Base-by-base conservation (phyloP, 2,113 vertebrate genomes). In the Shinisaurus crocodilurus region DNA sequence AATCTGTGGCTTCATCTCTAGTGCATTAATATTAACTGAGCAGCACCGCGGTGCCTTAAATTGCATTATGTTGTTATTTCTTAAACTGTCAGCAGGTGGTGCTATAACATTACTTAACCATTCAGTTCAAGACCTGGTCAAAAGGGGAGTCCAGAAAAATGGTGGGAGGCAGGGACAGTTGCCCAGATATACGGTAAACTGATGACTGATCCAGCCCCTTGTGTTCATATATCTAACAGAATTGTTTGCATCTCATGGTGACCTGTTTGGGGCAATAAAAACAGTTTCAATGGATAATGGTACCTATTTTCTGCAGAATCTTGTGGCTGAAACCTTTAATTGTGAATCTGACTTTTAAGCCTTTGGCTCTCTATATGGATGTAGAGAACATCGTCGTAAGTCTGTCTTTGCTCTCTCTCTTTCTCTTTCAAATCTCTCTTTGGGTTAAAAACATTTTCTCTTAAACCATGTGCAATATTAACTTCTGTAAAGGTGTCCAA, bases 381-480 rank as follows among this genome's bases (percentile, higher is more conserved):
- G 82, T 76, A 79, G 43, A 57, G 74, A 90, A 54, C 37, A 34
- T 69, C 34, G 76, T 83, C 67, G 18, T 82, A 82, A 74, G 10
- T 57, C n/a, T 74, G 48, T 37, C 48, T 90, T 69, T 86, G 74
- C 82, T 90, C 48, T 85, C 85, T 57, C 37, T 63, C 15, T 72
- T 50, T 85, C 3, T 15, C 13, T 60, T n/a, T 34, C n/a, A 23
- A 32, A 45, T 40, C 40, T 54, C n/a, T 37, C 57, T 82, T 75
- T 84, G 70, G 67, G 29, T 76, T 89, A 79, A 34, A 15, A 48
- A 43, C 25, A 23, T 20, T 45, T 48, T 85, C 69, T 72, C 15
- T 85, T 85, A 77, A 80, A 79, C 60, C 82, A 69, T 70, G 83
- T 80, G 83, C 83, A 90, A 85, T 70, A 86, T 85, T 90, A 79